Evolutionary conservation across 1,140 invertebrate genomes (phyloP).

Genomic region (Chrysopa pallens): DNA sequence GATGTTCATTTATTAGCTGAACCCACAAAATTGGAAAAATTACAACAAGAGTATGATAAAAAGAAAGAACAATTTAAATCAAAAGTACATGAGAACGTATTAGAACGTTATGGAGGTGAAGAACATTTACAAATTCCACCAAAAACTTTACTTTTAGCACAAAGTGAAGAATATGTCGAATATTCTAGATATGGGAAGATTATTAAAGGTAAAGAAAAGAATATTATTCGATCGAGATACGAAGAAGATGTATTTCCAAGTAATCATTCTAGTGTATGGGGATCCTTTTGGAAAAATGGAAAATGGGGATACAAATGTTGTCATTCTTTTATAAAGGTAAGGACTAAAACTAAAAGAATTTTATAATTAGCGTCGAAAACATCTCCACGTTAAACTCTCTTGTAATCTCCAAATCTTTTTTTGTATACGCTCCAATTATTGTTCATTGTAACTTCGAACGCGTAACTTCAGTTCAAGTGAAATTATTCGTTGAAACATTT

Average conservation of each 20-base stretch:
- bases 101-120: slow-evolving; percentile 80
- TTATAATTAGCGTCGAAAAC: no score
- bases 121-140: slow-evolving; percentile 80
- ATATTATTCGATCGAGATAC: slow-evolving; percentile 71
- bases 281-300: slow-evolving; percentile 83
- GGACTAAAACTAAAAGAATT: no score
- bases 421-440: no score
- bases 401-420: no score
- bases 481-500: no score
- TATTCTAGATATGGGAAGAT: slow-evolving; percentile 87
- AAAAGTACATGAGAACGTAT: slow-evolving; percentile 48
- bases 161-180: slow-evolving; percentile 91
- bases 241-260: slow-evolving; percentile 88
- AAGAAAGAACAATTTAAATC: slow-evolving; percentile 78
- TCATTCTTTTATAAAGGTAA: slow-evolving; percentile 76
- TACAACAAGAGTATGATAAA: slow-evolving; percentile 78
- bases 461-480: no score
- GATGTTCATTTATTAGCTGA: slow-evolving; percentile 94
- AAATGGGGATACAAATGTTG: slow-evolving; percentile 96
- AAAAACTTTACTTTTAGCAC: slow-evolving; percentile 70
- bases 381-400: no score
- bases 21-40: slow-evolving; percentile 87
- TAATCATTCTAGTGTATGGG: slow-evolving; percentile 90
- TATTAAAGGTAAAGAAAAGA: slow-evolving; percentile 71
- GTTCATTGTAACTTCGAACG: no score